These are phyloP conservation scores for Rana temporaria DNA, from an alignment of 2,113 vertebrate genomes.

Conservation along the genomic window DNA sequence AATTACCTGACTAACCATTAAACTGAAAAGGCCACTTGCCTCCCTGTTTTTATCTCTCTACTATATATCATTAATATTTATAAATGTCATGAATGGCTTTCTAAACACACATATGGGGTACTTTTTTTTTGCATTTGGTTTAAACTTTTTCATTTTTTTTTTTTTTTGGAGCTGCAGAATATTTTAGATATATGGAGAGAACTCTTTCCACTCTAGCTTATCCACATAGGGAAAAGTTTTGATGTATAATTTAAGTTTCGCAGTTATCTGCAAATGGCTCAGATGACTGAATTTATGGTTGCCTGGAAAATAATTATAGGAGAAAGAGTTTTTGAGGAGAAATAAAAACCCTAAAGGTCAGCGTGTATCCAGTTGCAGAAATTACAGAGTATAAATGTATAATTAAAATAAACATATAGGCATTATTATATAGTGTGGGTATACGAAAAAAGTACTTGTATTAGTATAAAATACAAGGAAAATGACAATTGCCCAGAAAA, in stretches of 20 bases:
- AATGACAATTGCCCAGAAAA: too few species aligned
- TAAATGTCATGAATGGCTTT: not conserved
- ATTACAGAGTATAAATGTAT: too few species aligned
- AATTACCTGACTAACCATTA: conserved; percentile 63
- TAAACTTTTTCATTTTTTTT: not conserved
- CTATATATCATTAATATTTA: conserved; percentile 59
- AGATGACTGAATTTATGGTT: not conserved
- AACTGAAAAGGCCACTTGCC: conserved; percentile 65
- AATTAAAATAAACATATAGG: too few species aligned
- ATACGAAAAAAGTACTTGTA: too few species aligned
- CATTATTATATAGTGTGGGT: too few species aligned
- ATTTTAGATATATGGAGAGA: not conserved
- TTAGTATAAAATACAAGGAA: too few species aligned
- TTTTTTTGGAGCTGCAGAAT: not conserved
- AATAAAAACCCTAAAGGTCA: too few species aligned
- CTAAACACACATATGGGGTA: conserved; percentile 8
- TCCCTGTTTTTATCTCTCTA: conserved; percentile 64
- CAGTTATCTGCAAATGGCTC: not conserved
- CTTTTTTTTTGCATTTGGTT: not conserved
- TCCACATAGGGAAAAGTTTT: not conserved
- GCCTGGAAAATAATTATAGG: not conserved
- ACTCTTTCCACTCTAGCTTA: not conserved
- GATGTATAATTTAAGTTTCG: not conserved
- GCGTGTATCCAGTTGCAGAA: too few species aligned
- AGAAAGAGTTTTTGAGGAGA: too few species aligned